These are phyloP conservation scores for Stegodyphus dumicola DNA, from an alignment of 1,140 invertebrate genomes.

Conservation along the genomic window DNA sequence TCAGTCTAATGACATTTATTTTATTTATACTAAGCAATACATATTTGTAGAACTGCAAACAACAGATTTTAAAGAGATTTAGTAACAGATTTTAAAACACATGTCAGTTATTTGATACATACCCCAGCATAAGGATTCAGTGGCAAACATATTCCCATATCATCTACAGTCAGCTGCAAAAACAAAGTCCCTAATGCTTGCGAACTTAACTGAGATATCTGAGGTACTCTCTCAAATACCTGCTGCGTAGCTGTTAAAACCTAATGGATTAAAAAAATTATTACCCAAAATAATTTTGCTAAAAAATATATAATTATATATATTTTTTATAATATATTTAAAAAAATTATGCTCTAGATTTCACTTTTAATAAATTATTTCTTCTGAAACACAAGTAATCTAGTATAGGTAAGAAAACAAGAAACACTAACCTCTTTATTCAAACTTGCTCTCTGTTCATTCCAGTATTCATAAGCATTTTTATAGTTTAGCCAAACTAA, in stretches of 20 bases:
- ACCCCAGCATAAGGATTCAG: constrained; percentile 81
- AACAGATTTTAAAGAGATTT: neutral
- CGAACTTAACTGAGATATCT: constrained; percentile 63
- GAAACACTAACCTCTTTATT: constrained; percentile 74
- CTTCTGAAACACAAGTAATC: neutral
- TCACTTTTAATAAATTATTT: neutral
- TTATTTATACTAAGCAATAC: too few relatives aligned
- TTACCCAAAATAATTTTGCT: constrained; percentile 1
- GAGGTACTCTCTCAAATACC: constrained; percentile 78
- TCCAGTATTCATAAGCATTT: constrained; percentile 99
- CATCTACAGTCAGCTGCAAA: constrained; percentile 93
- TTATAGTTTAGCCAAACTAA: constrained; percentile 98
- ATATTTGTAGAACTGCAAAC: too few relatives aligned
- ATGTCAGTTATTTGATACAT: constrained; percentile 22
- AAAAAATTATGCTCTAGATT: neutral
- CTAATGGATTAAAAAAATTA: constrained; percentile 69
- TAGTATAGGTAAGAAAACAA: neutral
- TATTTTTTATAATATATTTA: neutral
- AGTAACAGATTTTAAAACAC: neutral
- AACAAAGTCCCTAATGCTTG: constrained; percentile 86
- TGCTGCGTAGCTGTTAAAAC: constrained; percentile 85
- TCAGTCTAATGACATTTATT: too few relatives aligned
- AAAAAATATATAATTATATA: neutral
- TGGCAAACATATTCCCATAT: constrained; percentile 96
- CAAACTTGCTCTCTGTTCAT: constrained; percentile 88